Base-by-base conservation (phyloP, 2,113 vertebrate genomes). In the Xiphophorus maculatus region DNA sequence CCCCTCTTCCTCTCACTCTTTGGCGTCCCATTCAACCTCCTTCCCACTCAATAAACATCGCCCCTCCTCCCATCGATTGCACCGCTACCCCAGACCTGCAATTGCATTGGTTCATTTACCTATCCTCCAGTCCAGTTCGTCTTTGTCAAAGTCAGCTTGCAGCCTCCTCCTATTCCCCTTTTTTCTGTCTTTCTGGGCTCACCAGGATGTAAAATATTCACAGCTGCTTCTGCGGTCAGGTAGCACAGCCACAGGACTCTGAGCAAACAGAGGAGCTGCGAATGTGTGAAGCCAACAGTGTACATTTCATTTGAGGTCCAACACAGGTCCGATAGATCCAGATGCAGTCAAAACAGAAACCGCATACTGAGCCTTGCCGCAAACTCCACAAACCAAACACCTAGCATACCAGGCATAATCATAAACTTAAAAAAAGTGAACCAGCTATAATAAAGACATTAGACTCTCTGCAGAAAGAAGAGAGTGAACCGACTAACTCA, bases 171-270 rank as follows among this genome's bases (percentile, higher is more conserved):
- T 42, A 66, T 63, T 44, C 29, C 64, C 69, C 62, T 54, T 63
- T 65, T 60, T n/a, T 77, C 76, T 30, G 63, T 71, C 68, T 66
- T 74, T 42, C 63, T 62, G 30, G 32, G 2, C 91, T 92, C 90
- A 82, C 85, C 85, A 77, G 89, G 90, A 90, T 89, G 87, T 92
- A 87, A 94, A 94, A 94, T 93, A 93, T 94, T 94, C 92, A 92
- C 94, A 94, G 94, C 94, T 95, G 94, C 93, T 90, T 83, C 92
- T 94, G 94, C 84, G 93, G 94, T 94, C 91, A 81, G 89, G 89
- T 92, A 90, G 90, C 87, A 81, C 85, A 71, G 91, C 94, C 93
- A 84, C 94, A 94, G 87, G 91, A 89, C 91, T 90, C 80, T 86
- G 90, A 89, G 91, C 92, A 94, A 92, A 92, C 91, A 93, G 90